Percentiles rank a stretch among this genome's conserved stretches.
Evolutionary conservation across 1,140 invertebrate genomes (phyloP).

Genomic region (Aphidius gifuensis): DNA sequence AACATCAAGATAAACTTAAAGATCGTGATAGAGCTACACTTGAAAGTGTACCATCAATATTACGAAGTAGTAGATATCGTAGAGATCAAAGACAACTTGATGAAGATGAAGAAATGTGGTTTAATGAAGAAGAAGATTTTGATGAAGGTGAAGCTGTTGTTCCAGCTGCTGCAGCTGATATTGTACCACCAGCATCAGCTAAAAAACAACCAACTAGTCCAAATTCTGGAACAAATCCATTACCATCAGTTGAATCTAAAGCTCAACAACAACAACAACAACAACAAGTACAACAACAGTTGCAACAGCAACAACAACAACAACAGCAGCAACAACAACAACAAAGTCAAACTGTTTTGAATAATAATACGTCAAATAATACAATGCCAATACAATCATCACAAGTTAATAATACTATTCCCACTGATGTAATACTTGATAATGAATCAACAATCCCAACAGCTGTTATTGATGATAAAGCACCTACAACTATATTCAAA

Average conservation of each 20-base stretch:
- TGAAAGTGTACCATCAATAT: slow-evolving; percentile 73
- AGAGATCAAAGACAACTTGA: slow-evolving; percentile 89
- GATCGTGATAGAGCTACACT: slow-evolving; percentile 75
- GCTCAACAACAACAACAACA: slow-evolving; percentile 45
- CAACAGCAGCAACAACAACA: slow-evolving; percentile 49
- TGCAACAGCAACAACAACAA: slow-evolving; percentile 40
- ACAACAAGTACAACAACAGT: slow-evolving; percentile 54
- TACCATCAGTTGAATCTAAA: slow-evolving; percentile 44
- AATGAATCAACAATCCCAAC: slow-evolving; percentile 45
- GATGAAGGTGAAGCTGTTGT: slow-evolving; percentile 75
- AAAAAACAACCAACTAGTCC: slow-evolving; percentile 52
- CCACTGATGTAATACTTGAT: slow-evolving; percentile 38
- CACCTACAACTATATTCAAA: slow-evolving; percentile 58
- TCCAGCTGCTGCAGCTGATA: slow-evolving; percentile 52
- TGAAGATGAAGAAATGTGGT: slow-evolving; percentile 98
- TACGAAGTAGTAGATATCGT: slow-evolving; percentile 77
- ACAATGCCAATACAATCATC: slow-evolving; percentile 35
- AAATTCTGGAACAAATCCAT: slow-evolving; percentile 48
- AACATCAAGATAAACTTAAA: slow-evolving; percentile 88
- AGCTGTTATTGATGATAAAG: slow-evolving; percentile 54
- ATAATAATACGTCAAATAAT: slow-evolving; percentile 4
- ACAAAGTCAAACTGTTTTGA: slow-evolving; percentile 26
- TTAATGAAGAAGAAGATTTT: slow-evolving; percentile 94
- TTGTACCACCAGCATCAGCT: slow-evolving; percentile 42
- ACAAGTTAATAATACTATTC: slow-evolving; percentile 44